Conservation (phyloP, 2,113 vertebrate species). For the Datnioides undecimradiatus region DNA sequence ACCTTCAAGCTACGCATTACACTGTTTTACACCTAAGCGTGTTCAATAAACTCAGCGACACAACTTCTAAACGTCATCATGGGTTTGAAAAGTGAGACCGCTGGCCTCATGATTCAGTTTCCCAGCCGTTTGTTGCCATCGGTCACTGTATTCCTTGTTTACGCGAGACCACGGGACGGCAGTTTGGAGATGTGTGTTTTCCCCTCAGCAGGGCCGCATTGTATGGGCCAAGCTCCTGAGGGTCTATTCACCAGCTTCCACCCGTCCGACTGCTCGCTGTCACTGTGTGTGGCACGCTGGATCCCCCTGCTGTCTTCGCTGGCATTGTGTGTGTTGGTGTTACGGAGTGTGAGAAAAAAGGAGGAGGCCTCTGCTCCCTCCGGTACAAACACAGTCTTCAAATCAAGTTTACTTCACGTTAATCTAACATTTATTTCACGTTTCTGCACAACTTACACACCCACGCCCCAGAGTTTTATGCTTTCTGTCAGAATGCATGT, state of each 20-base stretch:
- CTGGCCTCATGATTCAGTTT: no score
- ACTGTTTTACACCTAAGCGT: no score
- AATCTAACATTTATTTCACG: neutral
- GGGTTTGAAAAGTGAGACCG: no score
- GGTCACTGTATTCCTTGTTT: neutral
- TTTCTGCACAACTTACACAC: neutral
- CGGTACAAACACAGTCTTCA: neutral
- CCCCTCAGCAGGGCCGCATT: neutral
- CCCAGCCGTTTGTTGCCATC: no score
- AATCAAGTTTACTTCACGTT: neutral
- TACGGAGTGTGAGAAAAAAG: conserved; percentile 19
- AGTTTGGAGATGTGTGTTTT: conserved; percentile 13
- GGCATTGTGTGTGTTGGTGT: conserved; percentile 15
- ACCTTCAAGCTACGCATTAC: no score
- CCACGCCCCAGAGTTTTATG: no score
- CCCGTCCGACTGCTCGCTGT: neutral
- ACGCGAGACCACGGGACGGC: neutral
- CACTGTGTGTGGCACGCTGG: conserved; percentile 34
- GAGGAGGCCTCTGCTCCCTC: conserved; percentile 6
- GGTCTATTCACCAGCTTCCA: conserved; percentile 27
- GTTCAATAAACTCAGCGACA: no score
- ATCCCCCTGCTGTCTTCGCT: conserved; percentile 57
- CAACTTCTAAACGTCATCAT: no score
- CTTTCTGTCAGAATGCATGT: no score
- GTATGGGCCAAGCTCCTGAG: conserved; percentile 15